Percentiles rank a stretch among this genome's conserved stretches.
Conservation (phyloP, 2,888 invertebrate genomes). For the Phalera bucephala region DNA sequence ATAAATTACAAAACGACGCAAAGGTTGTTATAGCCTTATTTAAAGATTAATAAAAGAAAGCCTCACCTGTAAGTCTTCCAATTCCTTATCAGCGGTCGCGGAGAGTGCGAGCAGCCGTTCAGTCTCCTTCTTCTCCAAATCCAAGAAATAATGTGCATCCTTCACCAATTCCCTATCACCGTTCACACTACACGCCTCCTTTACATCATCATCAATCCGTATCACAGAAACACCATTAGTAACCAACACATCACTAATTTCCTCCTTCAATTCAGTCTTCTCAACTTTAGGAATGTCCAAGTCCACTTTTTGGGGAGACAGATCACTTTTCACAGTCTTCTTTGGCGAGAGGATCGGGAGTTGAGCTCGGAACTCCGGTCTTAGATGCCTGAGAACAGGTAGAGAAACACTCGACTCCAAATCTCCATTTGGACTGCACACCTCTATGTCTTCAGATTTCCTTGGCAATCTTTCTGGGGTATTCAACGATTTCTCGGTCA, state of each 20-base stretch:
- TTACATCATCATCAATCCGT: slow-evolving; percentile 54
- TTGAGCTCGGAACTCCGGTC: slow-evolving; percentile 94
- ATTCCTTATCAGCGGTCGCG: slow-evolving; percentile 86
- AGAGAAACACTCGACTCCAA: slow-evolving; percentile 66
- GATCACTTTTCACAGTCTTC: slow-evolving; percentile 59
- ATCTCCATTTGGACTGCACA: slow-evolving; percentile 59
- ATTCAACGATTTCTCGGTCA: slow-evolving; percentile 69
- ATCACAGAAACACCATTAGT: slow-evolving; percentile 56
- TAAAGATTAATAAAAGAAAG: background rate
- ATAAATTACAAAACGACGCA: too few relatives aligned
- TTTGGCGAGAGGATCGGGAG: slow-evolving; percentile 87
- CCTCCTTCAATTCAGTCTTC: slow-evolving; percentile 41
- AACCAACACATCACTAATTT: slow-evolving; percentile 49
- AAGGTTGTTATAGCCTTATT: too few relatives aligned
- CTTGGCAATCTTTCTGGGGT: slow-evolving; percentile 60
- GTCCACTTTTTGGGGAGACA: slow-evolving; percentile 59
- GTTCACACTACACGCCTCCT: slow-evolving; percentile 42
- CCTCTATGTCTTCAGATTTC: slow-evolving; percentile 49
- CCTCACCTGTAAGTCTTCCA: slow-evolving; percentile 79
- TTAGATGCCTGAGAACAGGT: slow-evolving; percentile 91
- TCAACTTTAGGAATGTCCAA: slow-evolving; percentile 52
- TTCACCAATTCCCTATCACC: slow-evolving; percentile 72
- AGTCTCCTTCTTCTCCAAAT: slow-evolving; percentile 88
- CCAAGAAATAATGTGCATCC: slow-evolving; percentile 91
- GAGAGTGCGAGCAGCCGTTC: slow-evolving; percentile 86